A percentile compares a stretch with the other conserved stretches of the same genome.
Evolutionary conservation across 2,113 vertebrate species (phyloP).

Genomic region (Orthonyx spaldingii): DNA sequence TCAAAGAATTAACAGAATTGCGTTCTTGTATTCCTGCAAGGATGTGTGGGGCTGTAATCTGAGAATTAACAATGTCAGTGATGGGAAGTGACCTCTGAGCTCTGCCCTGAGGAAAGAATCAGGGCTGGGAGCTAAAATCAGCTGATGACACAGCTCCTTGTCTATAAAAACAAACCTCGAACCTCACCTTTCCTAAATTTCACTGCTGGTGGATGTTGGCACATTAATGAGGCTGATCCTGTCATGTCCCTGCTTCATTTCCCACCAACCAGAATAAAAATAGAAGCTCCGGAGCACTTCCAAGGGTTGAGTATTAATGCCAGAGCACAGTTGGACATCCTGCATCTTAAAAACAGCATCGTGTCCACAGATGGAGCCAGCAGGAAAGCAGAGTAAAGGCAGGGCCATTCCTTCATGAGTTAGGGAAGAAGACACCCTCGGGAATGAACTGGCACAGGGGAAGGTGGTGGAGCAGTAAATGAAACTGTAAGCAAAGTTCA

Average conservation of each 20-base stretch:
- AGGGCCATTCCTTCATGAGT: neutral
- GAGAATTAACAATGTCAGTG: neutral
- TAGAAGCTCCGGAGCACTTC: neutral
- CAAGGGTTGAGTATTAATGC: neutral
- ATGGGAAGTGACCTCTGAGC: neutral
- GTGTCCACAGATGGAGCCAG: neutral
- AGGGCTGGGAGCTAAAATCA: neutral
- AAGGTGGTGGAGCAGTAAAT: neutral
- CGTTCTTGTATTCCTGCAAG: neutral
- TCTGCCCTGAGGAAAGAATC: neutral
- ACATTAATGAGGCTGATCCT: neutral
- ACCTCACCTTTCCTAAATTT: neutral
- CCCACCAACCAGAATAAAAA: neutral
- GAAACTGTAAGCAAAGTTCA: neutral
- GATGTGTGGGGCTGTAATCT: neutral
- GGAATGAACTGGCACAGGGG: neutral
- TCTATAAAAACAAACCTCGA: rapidly evolving
- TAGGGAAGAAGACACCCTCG: neutral
- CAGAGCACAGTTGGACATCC: neutral
- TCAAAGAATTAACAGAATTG: neutral
- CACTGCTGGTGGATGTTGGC: neutral
- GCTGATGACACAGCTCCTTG: neutral
- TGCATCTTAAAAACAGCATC: neutral
- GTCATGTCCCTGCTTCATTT: neutral
- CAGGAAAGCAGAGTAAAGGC: neutral